These are phyloP conservation scores for Tachyglossus aculeatus DNA, from an alignment of 2,797 vertebrate species.

Conservation along the genomic window DNA sequence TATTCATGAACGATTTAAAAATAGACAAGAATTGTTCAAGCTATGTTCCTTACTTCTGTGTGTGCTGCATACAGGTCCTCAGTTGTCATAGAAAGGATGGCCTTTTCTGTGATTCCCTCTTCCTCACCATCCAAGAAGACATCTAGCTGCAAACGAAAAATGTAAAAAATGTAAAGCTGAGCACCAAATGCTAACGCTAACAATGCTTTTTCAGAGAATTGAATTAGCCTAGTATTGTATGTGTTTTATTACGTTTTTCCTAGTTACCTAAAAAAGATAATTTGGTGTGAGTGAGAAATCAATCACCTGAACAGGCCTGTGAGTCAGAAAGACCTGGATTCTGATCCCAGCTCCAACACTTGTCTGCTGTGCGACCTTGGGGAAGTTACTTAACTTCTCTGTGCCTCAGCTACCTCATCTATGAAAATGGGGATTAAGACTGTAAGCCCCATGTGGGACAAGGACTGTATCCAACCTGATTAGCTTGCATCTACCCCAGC, in stretches of 20 bases:
- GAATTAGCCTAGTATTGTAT: background rate
- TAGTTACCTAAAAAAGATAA: background rate
- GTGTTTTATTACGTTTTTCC: background rate
- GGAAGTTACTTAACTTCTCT: no score
- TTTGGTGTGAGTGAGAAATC: background rate
- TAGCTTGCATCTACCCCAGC: no score
- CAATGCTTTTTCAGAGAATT: slow-evolving; percentile 15
- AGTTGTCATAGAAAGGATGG: slow-evolving; percentile 51
- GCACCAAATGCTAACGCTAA: no score
- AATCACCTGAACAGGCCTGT: no score
- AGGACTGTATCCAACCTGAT: no score
- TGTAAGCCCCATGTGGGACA: no score
- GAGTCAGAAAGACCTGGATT: no score
- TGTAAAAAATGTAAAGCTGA: background rate
- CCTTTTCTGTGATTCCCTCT: slow-evolving; percentile 57
- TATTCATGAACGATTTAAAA: no score
- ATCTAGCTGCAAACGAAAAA: slow-evolving; percentile 47
- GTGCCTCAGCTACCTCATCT: no score
- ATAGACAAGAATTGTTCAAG: slow-evolving; percentile 28
- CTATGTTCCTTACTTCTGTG: slow-evolving; percentile 46
- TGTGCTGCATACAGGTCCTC: slow-evolving; percentile 34
- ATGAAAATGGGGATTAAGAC: no score
- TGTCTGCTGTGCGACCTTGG: no score
- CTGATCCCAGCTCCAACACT: no score
- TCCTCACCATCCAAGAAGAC: slow-evolving; percentile 53